Conservation (phyloP, 2,113 vertebrate species). For the Ailurus styani region DNA sequence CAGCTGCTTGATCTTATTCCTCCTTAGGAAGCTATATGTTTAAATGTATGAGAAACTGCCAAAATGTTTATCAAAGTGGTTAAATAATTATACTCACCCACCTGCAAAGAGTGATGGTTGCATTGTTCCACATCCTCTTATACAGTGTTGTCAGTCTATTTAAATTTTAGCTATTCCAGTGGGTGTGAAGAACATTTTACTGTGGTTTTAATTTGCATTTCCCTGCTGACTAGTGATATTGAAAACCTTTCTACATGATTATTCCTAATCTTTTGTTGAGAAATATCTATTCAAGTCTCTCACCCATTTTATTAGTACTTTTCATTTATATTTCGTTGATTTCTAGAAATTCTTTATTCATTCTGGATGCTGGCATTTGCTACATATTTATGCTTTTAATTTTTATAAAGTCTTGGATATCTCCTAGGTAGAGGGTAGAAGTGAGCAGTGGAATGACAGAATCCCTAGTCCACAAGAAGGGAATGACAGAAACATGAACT, state of each 20-base stretch:
- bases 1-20: neutral
- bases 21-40: neutral
- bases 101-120: neutral
- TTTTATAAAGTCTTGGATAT: neutral
- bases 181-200: neutral
- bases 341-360: neutral
- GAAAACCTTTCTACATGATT: neutral
- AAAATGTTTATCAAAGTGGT: neutral
- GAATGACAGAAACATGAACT: neutral
- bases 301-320: neutral
- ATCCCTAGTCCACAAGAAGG: neutral
- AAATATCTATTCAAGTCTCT: neutral
- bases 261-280: neutral
- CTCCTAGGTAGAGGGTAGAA: neutral
- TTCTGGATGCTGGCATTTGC: neutral
- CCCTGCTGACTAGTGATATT: neutral
- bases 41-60: neutral
- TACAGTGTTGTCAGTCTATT: neutral
- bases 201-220: neutral
- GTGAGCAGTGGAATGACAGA: neutral
- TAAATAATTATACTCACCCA: neutral
- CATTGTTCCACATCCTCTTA: neutral
- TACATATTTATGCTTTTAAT: neutral
- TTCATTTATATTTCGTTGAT: neutral
- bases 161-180: neutral